Conservation (phyloP, 2,113 vertebrate species). For the Geococcyx californianus region DNA sequence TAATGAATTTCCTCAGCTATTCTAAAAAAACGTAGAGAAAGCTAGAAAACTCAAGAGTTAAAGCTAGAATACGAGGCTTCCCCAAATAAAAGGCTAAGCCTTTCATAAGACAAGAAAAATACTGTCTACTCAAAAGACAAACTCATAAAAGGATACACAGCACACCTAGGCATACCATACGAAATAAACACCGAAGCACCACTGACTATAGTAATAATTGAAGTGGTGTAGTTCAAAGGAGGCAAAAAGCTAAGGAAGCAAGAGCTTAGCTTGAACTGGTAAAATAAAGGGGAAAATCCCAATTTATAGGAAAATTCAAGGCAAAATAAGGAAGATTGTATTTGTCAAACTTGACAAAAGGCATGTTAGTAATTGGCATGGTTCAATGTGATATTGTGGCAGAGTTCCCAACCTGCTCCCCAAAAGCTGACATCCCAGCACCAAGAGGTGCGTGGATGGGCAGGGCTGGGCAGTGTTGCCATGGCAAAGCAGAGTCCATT, state of each 20-base stretch:
- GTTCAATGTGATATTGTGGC: fast-evolving
- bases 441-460: fast-evolving
- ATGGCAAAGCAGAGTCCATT: not conserved
- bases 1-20: not conserved
- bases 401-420: not conserved
- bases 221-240: not conserved
- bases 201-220: not conserved
- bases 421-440: no score
- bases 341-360: not conserved
- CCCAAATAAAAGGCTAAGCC: not conserved
- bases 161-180: not conserved
- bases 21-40: not conserved
- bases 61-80: not conserved
- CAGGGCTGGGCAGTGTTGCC: not conserved
- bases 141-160: not conserved
- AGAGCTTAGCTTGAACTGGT: not conserved
- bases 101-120: not conserved
- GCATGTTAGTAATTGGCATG: fast-evolving
- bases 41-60: not conserved
- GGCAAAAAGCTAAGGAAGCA: not conserved
- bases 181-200: not conserved
- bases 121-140: not conserved
- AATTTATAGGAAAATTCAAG: not conserved
- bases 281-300: not conserved
- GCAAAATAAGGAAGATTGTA: not conserved